These are phyloP conservation scores for Diploptera punctata DNA, from an alignment of 2,888 invertebrate species.

Conservation along the genomic window DNA sequence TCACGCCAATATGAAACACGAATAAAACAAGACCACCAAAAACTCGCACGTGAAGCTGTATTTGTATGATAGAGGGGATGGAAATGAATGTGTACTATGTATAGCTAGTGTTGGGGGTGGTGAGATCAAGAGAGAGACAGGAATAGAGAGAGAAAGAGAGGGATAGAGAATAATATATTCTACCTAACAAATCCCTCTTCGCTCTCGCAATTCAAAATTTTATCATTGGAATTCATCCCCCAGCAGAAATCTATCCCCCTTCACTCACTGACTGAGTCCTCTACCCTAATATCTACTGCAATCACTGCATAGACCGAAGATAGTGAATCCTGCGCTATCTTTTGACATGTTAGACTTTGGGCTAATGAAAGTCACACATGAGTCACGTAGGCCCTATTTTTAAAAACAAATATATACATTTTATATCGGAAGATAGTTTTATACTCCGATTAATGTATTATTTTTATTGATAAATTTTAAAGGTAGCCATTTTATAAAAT, in stretches of 20 bases:
- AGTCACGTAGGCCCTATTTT: no score
- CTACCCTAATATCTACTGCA: neutral
- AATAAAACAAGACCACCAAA: no score
- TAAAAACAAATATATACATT: no score
- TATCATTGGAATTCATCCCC: conserved; percentile 41
- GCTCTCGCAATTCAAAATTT: conserved; percentile 37
- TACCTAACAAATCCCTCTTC: conserved; percentile 24
- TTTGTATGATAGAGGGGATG: neutral
- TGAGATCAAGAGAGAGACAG: neutral
- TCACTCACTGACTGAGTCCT: neutral
- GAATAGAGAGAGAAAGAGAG: neutral
- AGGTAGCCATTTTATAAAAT: no score
- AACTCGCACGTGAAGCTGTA: neutral
- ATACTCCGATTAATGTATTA: no score
- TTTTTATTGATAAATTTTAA: no score
- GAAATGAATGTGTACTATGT: neutral
- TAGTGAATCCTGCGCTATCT: no score
- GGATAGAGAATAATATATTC: neutral
- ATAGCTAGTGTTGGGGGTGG: neutral
- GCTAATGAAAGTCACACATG: no score
- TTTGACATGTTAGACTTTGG: no score
- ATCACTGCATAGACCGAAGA: no score
- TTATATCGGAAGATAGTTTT: no score
- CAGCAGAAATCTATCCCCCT: neutral
- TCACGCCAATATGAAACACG: no score